Evolutionary conservation across 2,888 invertebrate genomes (phyloP), one percentile per base, ranked within the genome.

Genomic region (Sturmia bella): DNA sequence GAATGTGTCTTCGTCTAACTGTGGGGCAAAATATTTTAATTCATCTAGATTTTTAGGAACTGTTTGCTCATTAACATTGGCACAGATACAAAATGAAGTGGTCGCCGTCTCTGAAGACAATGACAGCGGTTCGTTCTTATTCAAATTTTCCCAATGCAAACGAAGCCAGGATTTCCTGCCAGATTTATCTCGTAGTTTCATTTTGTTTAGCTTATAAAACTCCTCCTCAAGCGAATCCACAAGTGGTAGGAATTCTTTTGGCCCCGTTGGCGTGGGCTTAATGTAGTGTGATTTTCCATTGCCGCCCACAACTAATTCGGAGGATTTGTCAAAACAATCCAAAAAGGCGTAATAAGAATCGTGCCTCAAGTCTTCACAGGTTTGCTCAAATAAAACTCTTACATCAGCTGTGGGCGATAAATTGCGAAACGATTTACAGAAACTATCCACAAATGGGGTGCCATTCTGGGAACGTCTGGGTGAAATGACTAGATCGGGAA

Each of bases 391-490:
- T 7, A 68, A 54, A 56, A 11, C 19, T 43, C 24, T 56, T 1
- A 68, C 11, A 3, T 69, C 45, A 3, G 56, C 2, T 13, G 5
- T 9, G 1, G n/a, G 32, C 5, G 32, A 24, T 19, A 32, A 11
- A 4, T 76, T 37, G 0, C 59, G 68, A 54, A 61, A 68, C 17
- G 27, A 27, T 72, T 72, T 63, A n/a, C 70, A 72, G 19, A 64
- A 21, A 45, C 48, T 50, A 1, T n/a, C 39, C 9, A 70, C 19
- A 15, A 56, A 70, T 3, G 70, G 77, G 15, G 54, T 54, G 17
- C 77, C 77, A 1, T 48, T 27, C 19, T 48, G 3, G 13, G 32
- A 39, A 24, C 50, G 56, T 50, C 70, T 48, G 0, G 21, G n/a
- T 12, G 64, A 57, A 43, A 27, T 27, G 7, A 72, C n/a, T 6